These are phyloP conservation scores for Trichogramma evanescens DNA, from an alignment of 2,888 invertebrate species.

Conservation along the genomic window DNA sequence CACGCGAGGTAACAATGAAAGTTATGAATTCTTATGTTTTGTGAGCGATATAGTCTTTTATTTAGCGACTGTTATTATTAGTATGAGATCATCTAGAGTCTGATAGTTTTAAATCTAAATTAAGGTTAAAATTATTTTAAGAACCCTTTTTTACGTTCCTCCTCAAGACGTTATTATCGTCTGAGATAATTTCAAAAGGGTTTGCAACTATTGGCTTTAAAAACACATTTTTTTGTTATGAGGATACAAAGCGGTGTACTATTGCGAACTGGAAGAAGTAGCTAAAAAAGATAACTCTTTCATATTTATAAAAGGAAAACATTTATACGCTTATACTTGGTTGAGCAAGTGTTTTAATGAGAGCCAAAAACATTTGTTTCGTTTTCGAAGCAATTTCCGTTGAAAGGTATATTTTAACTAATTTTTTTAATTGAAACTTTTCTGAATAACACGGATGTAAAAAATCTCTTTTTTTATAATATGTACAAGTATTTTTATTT, in stretches of 20 bases:
- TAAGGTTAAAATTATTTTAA: conserved; percentile 1
- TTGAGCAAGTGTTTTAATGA: no score
- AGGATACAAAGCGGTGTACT: conserved; percentile 5
- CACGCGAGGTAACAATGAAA: no score
- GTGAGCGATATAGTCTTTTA: no score
- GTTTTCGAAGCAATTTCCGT: neutral
- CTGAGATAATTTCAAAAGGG: conserved; percentile 9
- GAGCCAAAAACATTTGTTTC: no score
- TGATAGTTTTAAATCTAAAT: conserved; percentile 19
- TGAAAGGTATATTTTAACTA: conserved; percentile 6
- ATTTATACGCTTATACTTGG: no score
- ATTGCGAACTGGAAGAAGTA: conserved; percentile 3
- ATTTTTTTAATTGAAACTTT: neutral
- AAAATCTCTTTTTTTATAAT: conserved; percentile 1
- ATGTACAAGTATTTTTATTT: neutral
- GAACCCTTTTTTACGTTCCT: conserved; percentile 20
- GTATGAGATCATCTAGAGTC: neutral
- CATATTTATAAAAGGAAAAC: no score
- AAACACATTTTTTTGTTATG: conserved; percentile 9
- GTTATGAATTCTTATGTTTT: no score
- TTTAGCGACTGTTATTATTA: no score
- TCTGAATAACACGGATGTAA: neutral
- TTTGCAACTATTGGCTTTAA: conserved; percentile 12
- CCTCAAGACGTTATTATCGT: conserved; percentile 9
- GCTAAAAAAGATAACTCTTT: no score